These are phyloP conservation scores for Colaptes auratus DNA, from an alignment of 2,113 vertebrate genomes.

Conservation along the genomic window DNA sequence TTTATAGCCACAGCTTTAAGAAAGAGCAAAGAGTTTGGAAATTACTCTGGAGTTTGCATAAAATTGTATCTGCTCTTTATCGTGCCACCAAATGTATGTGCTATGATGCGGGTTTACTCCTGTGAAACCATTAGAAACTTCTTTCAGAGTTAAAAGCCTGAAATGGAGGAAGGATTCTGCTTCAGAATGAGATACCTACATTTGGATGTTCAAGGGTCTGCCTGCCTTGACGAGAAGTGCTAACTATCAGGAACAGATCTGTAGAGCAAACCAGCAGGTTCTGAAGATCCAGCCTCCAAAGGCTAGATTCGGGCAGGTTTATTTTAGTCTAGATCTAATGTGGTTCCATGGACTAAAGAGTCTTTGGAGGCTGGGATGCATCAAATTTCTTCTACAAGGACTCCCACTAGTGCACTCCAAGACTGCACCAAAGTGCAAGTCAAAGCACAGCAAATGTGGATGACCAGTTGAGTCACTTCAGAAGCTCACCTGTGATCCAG, in stretches of 20 bases:
- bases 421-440: background rate
- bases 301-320: background rate
- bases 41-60: background rate
- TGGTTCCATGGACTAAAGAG: background rate
- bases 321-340: background rate
- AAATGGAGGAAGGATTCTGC: background rate
- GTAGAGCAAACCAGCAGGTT: background rate
- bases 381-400: background rate
- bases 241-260: background rate
- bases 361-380: background rate
- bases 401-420: background rate
- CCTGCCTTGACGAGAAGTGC: background rate
- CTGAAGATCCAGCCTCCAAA: background rate
- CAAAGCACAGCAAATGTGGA: fast-evolving
- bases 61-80: background rate
- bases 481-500: background rate
- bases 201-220: background rate
- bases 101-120: background rate
- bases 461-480: background rate
- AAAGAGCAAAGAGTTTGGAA: background rate
- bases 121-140: background rate
- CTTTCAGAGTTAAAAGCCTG: background rate
- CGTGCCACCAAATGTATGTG: background rate
- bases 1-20: background rate
- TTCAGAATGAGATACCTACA: background rate